Evolutionary conservation across 2,797 vertebrate genomes (phyloP).

Genomic region (Anolis apletophallus): DNA sequence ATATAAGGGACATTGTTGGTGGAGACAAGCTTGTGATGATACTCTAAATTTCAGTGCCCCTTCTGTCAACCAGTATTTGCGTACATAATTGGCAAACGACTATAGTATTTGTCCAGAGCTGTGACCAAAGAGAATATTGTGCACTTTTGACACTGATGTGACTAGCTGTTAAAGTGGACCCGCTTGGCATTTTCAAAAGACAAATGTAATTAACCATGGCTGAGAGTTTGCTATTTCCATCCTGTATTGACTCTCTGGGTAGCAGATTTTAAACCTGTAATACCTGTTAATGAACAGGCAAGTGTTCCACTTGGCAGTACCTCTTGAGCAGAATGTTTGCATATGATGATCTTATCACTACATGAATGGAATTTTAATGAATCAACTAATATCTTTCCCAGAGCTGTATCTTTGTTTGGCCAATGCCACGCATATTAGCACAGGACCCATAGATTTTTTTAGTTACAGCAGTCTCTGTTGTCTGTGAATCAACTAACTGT

Average conservation of each 20-base stretch:
- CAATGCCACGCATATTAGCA: neutral
- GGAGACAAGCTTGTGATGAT: neutral
- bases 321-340: neutral
- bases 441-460: neutral
- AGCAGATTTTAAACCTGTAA: neutral
- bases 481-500: neutral
- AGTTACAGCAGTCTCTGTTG: neutral
- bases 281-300: neutral
- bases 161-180: neutral
- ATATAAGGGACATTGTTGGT: neutral
- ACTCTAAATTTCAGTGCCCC: neutral
- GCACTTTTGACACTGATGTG: neutral
- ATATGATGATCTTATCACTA: neutral
- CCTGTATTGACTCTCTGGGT: no score
- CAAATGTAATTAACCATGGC: neutral
- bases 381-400: neutral
- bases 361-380: constrained; percentile 2
- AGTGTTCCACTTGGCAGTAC: neutral
- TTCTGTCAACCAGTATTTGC: neutral
- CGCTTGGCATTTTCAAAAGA: neutral
- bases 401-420: neutral
- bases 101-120: neutral
- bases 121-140: neutral
- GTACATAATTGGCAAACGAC: neutral
- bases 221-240: neutral